Evolutionary conservation across 2,113 vertebrate genomes (phyloP).

Genomic region (Halichoerus grypus): DNA sequence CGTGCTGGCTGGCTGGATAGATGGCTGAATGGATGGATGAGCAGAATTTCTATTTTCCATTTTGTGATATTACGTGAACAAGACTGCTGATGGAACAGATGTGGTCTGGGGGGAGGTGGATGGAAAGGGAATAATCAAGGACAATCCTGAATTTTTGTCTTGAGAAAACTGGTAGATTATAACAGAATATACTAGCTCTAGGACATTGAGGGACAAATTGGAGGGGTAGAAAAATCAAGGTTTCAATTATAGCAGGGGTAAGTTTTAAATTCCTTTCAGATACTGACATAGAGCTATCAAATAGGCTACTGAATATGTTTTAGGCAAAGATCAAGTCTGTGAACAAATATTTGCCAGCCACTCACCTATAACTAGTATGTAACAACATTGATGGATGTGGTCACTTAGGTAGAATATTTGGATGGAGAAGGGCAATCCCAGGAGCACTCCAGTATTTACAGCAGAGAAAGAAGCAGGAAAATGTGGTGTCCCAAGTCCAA

Average conservation of each 20-base stretch:
- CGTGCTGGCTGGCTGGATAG: not conserved
- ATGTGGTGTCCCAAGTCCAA: not conserved
- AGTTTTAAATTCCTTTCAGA: not conserved
- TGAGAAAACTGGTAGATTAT: not conserved
- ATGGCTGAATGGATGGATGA: not conserved
- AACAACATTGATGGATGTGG: not conserved
- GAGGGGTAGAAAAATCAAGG: not conserved
- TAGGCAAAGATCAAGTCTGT: not conserved
- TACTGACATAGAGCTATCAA: not conserved
- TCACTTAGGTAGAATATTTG: not conserved
- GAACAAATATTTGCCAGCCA: not conserved
- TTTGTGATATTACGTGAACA: not conserved
- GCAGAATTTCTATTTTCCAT: not conserved
- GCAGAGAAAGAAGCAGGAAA: not conserved
- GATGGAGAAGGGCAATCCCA: not conserved
- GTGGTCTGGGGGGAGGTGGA: no score
- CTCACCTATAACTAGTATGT: not conserved
- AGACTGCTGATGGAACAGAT: not conserved
- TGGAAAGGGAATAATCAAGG: not conserved
- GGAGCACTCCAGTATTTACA: not conserved
- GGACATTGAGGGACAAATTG: not conserved
- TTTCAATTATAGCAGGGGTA: not conserved
- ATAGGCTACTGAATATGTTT: not conserved
- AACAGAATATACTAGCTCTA: not conserved
- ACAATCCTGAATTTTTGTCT: not conserved